phyloP scores from a whole-genome alignment of 92 coral and sea anemone species.

The Umimayanthus chanpuru region DNA sequence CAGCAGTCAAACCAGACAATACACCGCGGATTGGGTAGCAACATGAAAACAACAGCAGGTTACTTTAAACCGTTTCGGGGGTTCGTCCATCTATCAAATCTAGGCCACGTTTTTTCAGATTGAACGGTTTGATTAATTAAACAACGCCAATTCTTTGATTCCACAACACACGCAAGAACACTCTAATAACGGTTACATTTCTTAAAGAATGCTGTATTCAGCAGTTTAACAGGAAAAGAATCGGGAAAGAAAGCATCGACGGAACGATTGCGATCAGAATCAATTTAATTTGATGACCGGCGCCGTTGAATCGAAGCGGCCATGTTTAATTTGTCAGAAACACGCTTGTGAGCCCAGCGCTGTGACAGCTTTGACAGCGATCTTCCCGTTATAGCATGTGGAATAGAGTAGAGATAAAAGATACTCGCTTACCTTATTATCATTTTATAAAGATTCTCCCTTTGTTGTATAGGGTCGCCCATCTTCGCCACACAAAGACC shows the following conservation, averaged over 20 bases:
- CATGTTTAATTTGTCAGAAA: conserved; percentile 23
- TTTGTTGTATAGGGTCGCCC: conserved; percentile 84
- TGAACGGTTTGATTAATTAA: not conserved
- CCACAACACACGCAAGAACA: not conserved
- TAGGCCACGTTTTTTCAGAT: not conserved
- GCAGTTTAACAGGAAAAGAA: not conserved
- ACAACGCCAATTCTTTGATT: not conserved
- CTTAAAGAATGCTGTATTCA: not conserved
- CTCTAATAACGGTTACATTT: not conserved
- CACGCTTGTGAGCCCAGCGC: not conserved
- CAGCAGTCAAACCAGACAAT: not conserved
- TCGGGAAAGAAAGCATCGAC: not conserved
- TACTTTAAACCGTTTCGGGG: not conserved
- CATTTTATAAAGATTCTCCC: conserved; percentile 92
- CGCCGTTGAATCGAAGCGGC: conserved; percentile 33
- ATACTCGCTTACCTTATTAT: conserved; percentile 79
- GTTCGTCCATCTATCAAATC: not conserved
- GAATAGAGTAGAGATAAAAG: not conserved
- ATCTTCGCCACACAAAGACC: conserved; percentile 33
- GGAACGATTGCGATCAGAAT: not conserved
- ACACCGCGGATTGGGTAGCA: not conserved
- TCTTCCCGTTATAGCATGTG: not conserved
- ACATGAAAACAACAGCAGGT: not conserved
- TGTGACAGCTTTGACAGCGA: not conserved
- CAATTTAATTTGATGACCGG: conserved; percentile 4